phyloP scores from a whole-genome alignment of 1,140 invertebrate genomes.

The Atta colombica region DNA sequence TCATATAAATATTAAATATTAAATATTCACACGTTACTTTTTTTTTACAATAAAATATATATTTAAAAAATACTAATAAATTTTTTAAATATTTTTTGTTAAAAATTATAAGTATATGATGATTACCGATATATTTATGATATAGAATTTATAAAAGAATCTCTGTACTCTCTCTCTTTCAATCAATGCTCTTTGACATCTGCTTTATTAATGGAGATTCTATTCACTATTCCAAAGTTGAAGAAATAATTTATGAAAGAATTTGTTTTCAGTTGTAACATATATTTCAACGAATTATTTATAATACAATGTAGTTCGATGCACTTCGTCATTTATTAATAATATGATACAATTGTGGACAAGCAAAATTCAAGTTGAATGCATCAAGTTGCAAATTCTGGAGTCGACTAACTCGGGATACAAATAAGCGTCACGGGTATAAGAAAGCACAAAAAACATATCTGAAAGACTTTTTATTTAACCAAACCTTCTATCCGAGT shows the following conservation, averaged over 20 bases:
- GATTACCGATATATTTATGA: background rate
- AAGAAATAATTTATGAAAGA: background rate
- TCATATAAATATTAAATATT: background rate
- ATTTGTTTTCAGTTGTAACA: background rate
- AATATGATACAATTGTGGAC: slow-evolving; percentile 2
- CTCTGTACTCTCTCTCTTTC: background rate
- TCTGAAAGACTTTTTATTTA: slow-evolving; percentile 45
- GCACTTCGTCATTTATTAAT: slow-evolving; percentile 9
- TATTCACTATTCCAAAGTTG: slow-evolving; percentile 4
- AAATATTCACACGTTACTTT: background rate
- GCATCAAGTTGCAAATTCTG: background rate
- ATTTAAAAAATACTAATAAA: too few relatives aligned
- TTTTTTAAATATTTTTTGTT: background rate
- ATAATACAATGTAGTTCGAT: background rate
- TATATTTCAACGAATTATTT: slow-evolving; percentile 4
- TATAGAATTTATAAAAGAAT: background rate
- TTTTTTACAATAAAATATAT: background rate
- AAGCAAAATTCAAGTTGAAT: background rate
- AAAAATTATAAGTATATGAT: background rate
- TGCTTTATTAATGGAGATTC: background rate
- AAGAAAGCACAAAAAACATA: slow-evolving; percentile 28
- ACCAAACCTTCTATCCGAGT: slow-evolving; percentile 16
- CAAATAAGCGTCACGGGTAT: background rate
- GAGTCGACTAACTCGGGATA: slow-evolving; percentile 6
- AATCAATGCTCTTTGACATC: background rate